A percentile compares a stretch with the other conserved stretches of the same genome.
Evolutionary conservation across 2,797 vertebrate species (phyloP).

Genomic region (Takifugu rubripes): DNA sequence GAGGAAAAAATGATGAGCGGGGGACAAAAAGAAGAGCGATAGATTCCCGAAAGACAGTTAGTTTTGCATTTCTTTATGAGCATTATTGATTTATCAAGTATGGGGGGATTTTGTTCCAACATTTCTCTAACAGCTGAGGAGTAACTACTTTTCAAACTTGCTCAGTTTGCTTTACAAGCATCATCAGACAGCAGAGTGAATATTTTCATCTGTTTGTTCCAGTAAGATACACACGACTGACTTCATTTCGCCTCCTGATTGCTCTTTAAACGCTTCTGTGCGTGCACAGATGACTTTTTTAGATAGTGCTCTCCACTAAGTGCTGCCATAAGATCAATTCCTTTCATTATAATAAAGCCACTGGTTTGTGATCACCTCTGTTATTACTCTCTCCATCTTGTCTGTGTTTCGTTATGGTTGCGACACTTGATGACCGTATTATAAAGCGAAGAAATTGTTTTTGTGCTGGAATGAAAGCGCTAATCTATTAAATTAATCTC

Average conservation of each 20-base stretch:
- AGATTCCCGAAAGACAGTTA: not conserved
- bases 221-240: constrained; percentile 18
- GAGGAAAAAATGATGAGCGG: not conserved
- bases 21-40: not conserved
- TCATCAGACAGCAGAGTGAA: constrained; percentile 44
- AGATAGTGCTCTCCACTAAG: constrained; percentile 31
- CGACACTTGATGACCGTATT: constrained; percentile 55
- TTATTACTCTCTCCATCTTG: constrained; percentile 47
- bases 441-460: constrained; percentile 53
- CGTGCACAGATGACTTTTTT: constrained; percentile 32
- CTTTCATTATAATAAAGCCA: constrained; percentile 59
- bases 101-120: too few relatives aligned
- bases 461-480: constrained; percentile 40
- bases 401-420: constrained; percentile 42
- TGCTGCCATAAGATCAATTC: constrained; percentile 44
- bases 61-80: too few relatives aligned
- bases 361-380: constrained; percentile 31
- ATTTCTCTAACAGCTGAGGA: too few relatives aligned
- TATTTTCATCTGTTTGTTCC: constrained; percentile 29
- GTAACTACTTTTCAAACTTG: not conserved
- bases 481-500: constrained; percentile 55
- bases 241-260: not conserved
- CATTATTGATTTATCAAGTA: too few relatives aligned
- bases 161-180: constrained; percentile 17
- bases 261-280: constrained; percentile 11